A percentile compares a stretch with the other conserved stretches of the same genome.
These are phyloP conservation scores for Melipona beecheii DNA, from an alignment of 2,888 invertebrate species.

Conservation along the genomic window DNA sequence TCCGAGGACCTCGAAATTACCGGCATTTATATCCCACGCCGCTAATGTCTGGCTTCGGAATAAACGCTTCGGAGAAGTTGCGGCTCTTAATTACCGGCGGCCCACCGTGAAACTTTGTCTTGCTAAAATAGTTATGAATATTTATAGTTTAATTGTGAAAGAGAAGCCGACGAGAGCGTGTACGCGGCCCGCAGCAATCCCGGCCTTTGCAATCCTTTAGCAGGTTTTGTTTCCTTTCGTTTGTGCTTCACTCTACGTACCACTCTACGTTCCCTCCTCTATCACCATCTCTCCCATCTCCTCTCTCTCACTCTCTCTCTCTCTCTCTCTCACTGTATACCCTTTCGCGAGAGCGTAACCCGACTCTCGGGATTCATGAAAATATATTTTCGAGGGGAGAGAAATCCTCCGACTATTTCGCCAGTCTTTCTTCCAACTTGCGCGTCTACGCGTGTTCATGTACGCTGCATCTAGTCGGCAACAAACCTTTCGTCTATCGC, in stretches of 20 bases:
- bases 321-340: background rate
- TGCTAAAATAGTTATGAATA: constrained; percentile 61
- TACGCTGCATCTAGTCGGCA: too few species aligned
- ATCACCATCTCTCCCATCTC: background rate
- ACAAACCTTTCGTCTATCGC: constrained; percentile 6
- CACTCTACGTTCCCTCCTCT: background rate
- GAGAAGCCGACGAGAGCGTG: constrained; percentile 16
- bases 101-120: constrained; percentile 40
- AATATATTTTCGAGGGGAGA: constrained; percentile 25
- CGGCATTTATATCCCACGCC: constrained; percentile 58
- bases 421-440: background rate
- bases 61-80: constrained; percentile 53
- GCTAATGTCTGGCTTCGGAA: constrained; percentile 50
- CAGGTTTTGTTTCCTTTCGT: constrained; percentile 44
- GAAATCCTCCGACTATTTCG: background rate
- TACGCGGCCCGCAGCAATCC: constrained; percentile 1
- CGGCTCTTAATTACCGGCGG: constrained; percentile 62
- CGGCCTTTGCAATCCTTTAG: background rate
- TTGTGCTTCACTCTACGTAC: background rate
- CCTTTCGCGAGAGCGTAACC: background rate
- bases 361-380: constrained; percentile 12
- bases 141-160: constrained; percentile 59
- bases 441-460: background rate
- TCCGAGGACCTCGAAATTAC: constrained; percentile 58
- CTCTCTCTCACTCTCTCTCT: background rate